These are phyloP conservation scores for Dryobotodes eremita DNA, from an alignment of 2,888 invertebrate genomes.

Conservation along the genomic window DNA sequence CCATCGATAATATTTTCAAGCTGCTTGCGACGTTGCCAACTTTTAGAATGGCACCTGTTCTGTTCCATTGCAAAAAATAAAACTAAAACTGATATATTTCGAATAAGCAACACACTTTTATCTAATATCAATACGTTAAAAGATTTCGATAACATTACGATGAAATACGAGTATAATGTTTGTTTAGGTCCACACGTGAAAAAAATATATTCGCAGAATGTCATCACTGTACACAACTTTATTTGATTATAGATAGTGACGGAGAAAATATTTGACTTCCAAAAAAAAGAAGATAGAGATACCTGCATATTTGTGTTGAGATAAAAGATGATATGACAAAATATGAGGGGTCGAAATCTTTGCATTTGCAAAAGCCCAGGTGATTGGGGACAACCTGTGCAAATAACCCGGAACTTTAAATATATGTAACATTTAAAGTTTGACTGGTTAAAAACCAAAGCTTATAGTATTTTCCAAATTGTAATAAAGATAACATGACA, in stretches of 20 bases:
- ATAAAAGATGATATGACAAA: conserved; percentile 23
- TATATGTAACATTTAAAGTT: too few species aligned
- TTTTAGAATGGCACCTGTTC: too few species aligned
- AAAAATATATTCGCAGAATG: conserved; percentile 74
- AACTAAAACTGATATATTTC: not conserved
- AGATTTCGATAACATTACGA: conserved; percentile 28
- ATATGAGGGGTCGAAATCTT: conserved; percentile 1
- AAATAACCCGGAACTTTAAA: not conserved
- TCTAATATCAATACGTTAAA: conserved; percentile 46
- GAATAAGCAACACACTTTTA: conserved; percentile 12
- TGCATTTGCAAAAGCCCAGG: not conserved
- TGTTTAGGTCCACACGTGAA: conserved; percentile 75
- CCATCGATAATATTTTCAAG: too few species aligned
- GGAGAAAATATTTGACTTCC: conserved; percentile 56
- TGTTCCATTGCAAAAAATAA: not conserved
- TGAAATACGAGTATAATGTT: conserved; percentile 69
- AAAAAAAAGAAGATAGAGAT: conserved; percentile 54
- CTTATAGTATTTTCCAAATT: not conserved
- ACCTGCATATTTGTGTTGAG: conserved; percentile 35
- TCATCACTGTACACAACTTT: conserved; percentile 77
- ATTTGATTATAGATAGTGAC: conserved; percentile 69
- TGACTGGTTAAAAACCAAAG: not conserved
- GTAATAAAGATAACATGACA: not conserved
- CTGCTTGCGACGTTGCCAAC: too few species aligned
- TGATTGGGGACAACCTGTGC: not conserved